Evolutionary conservation across 2,797 vertebrate genomes (phyloP), one percentile per base, ranked within the genome.

Genomic region (Harpagifer antarcticus): DNA sequence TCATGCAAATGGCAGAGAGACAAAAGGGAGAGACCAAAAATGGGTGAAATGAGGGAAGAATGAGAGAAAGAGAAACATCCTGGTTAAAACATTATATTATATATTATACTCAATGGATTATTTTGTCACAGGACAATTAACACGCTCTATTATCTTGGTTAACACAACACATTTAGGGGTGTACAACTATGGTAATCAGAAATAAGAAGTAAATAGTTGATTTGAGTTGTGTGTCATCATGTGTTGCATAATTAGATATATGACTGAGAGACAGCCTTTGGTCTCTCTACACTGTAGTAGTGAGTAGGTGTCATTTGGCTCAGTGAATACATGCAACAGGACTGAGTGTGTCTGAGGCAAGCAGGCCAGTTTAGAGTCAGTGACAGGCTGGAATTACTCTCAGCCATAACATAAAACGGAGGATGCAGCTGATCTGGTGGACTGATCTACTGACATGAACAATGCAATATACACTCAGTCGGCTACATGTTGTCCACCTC

Each of bases 11-110:
- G 63, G 40, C 52, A 68, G 31, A 72, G 49, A 83, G 72, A 89
- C 84, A 90, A 87, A 88, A 77, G 74, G 65, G 52, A 53, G 68
- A 55, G 68, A 65, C 65, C 8, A 55, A 81, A 78, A 82, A 72
- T 54, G 80, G 77, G 67, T 85, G 76, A 87, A 84, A 76, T 43
- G 48, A 58, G 75, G 81, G 77, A 53, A 74, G 82, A 88, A 76
- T 5, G 65, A 74, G 70, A 81, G 78, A 88, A 87, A 85, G 74
- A 90, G 82, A 91, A 92, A 92, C 81, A 93, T 92, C 78, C 85
- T 86, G 86, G 84, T 79, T 85, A 72, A 70, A 44, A 45, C 16
- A 27, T 33, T 20, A 6, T 42, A 59, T 42, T 1, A 3, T 11
- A 57, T 19, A 60, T 56, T 16, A 4, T 37, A 47, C 43, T 58